These are phyloP conservation scores for Catalaphyllia jardinei DNA, from an alignment of 64 coral and sea anemone genomes.

Conservation along the genomic window DNA sequence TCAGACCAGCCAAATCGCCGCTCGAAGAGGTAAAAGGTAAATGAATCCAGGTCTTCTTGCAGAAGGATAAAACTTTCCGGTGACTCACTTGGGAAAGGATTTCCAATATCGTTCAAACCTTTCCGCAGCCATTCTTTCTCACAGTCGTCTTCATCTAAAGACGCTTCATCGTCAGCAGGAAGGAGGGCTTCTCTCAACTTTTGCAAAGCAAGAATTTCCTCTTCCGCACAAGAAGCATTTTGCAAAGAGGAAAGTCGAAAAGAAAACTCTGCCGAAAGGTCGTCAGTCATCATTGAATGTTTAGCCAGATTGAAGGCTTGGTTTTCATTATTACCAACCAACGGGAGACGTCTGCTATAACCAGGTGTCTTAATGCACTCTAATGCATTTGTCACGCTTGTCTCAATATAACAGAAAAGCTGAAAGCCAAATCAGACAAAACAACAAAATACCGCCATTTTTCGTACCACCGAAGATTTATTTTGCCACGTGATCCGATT, in stretches of 20 bases:
- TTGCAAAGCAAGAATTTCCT: constrained; percentile 79
- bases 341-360: background rate
- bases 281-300: background rate
- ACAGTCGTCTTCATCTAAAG: constrained; percentile 72
- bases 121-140: constrained; percentile 83
- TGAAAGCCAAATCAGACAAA: constrained; percentile 2
- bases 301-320: constrained; percentile 4
- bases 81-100: constrained; percentile 81
- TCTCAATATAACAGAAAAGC: background rate
- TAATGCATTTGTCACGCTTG: background rate
- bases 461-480: constrained; percentile 48
- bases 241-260: constrained; percentile 37
- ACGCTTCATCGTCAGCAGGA: constrained; percentile 29
- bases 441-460: constrained; percentile 38
- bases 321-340: background rate
- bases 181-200: constrained; percentile 62
- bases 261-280: constrained; percentile 22
- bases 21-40: constrained; percentile 97
- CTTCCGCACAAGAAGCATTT: constrained; percentile 64
- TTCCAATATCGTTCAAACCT: constrained; percentile 45
- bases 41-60: constrained; percentile 73
- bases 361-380: constrained; percentile 18
- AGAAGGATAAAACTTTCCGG: constrained; percentile 65
- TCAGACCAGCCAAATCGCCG: constrained; percentile 95
- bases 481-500: constrained; percentile 63